These are phyloP conservation scores for Ictalurus punctatus DNA, from an alignment of 2,113 vertebrate species.

Conservation along the genomic window DNA sequence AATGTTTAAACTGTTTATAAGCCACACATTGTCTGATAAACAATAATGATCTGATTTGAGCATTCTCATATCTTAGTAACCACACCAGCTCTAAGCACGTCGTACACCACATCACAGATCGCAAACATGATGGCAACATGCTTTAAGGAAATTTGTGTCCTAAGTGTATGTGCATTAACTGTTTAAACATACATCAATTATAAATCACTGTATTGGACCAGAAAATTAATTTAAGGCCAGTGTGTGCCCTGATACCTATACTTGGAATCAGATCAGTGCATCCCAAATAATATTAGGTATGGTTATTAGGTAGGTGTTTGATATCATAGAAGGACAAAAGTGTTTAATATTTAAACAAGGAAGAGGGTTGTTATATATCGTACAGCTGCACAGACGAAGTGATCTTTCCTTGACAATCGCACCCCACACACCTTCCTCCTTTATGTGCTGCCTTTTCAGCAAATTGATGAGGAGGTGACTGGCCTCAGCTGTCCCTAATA, in stretches of 20 bases:
- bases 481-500: constrained; percentile 33
- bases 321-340: neutral
- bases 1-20: too few species aligned
- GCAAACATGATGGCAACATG: neutral
- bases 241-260: neutral
- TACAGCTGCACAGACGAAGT: neutral
- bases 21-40: neutral
- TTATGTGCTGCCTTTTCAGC: neutral
- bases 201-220: neutral
- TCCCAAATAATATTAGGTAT: neutral
- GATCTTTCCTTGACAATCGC: neutral
- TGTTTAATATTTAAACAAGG: neutral
- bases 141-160: neutral
- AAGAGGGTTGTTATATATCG: neutral
- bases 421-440: neutral
- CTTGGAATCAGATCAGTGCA: neutral
- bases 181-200: neutral
- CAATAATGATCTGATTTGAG: neutral
- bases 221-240: neutral
- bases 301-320: neutral
- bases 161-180: neutral
- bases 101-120: neutral
- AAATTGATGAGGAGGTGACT: constrained; percentile 14
- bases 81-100: neutral
- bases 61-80: neutral